These are phyloP conservation scores for Poecilia velifera DNA, from an alignment of 2,797 vertebrate species.

Conservation along the genomic window DNA sequence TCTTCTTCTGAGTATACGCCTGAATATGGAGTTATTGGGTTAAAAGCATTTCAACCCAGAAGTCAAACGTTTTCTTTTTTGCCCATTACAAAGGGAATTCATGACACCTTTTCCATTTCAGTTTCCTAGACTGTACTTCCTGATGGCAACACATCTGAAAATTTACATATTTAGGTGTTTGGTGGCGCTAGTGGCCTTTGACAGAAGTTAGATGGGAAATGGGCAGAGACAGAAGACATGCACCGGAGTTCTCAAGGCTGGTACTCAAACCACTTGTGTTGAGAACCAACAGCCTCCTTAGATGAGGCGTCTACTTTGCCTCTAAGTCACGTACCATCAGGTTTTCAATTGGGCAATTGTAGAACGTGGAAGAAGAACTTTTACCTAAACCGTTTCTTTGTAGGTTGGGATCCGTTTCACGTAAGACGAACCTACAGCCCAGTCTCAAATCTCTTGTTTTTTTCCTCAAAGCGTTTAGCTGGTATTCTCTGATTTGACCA, in stretches of 20 bases:
- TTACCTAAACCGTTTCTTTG: background rate
- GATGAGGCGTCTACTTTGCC: background rate
- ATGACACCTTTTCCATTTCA: background rate
- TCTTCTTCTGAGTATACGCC: slow-evolving; percentile 6
- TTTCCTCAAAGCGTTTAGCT: background rate
- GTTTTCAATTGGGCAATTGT: background rate
- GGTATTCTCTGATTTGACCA: background rate
- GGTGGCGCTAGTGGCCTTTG: background rate
- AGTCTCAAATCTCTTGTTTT: background rate
- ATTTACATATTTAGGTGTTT: too few species aligned
- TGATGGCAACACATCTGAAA: background rate
- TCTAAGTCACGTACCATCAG: background rate
- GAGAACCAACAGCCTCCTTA: background rate
- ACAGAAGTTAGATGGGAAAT: background rate
- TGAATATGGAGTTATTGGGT: background rate
- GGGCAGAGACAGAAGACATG: background rate
- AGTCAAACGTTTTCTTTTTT: too few species aligned
- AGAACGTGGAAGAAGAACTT: too few species aligned
- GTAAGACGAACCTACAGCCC: background rate
- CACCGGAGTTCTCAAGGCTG: background rate
- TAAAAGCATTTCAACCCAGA: too few species aligned
- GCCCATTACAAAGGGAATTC: background rate
- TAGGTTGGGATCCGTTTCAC: background rate
- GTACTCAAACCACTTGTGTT: background rate
- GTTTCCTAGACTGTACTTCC: background rate